Evolutionary conservation across 2,888 invertebrate species (phyloP).

Genomic region (Drosophila flavopinicola): DNA sequence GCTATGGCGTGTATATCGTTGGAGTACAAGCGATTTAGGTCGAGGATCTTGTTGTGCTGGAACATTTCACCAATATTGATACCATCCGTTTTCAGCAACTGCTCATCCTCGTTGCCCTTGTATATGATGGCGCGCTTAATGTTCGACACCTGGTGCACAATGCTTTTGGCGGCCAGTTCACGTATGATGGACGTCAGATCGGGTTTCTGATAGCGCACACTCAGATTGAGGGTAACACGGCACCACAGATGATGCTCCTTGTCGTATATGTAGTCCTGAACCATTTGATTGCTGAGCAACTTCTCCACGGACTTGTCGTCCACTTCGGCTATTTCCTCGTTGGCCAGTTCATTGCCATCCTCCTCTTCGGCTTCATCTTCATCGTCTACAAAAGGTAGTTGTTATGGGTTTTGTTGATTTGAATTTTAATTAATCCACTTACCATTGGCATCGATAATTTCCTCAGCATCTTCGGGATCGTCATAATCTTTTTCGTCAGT

Average conservation of each 20-base stretch:
- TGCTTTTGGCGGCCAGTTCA: constrained; percentile 88
- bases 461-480: constrained; percentile 87
- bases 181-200: constrained; percentile 91
- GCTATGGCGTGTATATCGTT: constrained; percentile 98
- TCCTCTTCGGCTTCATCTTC: constrained; percentile 63
- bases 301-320: constrained; percentile 70
- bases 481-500: constrained; percentile 88
- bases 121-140: constrained; percentile 94
- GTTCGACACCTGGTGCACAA: constrained; percentile 91
- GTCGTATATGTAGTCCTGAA: constrained; percentile 90
- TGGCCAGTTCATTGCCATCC: constrained; percentile 79
- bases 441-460: constrained; percentile 84
- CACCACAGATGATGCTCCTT: constrained; percentile 92
- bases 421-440: not conserved
- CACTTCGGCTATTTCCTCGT: constrained; percentile 60
- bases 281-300: constrained; percentile 81
- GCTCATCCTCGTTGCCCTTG: constrained; percentile 87
- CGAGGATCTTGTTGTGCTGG: constrained; percentile 90
- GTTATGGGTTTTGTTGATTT: not conserved
- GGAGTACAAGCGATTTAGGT: constrained; percentile 93
- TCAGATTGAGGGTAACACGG: constrained; percentile 89
- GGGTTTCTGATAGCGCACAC: constrained; percentile 87
- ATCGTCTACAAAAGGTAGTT: constrained; percentile 36
- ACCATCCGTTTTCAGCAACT: constrained; percentile 96
- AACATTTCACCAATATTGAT: constrained; percentile 97